A percentile compares a stretch with the other conserved stretches of the same genome.
Evolutionary conservation across 2,797 vertebrate species (phyloP).

Genomic region (Sphaeramia orbicularis): DNA sequence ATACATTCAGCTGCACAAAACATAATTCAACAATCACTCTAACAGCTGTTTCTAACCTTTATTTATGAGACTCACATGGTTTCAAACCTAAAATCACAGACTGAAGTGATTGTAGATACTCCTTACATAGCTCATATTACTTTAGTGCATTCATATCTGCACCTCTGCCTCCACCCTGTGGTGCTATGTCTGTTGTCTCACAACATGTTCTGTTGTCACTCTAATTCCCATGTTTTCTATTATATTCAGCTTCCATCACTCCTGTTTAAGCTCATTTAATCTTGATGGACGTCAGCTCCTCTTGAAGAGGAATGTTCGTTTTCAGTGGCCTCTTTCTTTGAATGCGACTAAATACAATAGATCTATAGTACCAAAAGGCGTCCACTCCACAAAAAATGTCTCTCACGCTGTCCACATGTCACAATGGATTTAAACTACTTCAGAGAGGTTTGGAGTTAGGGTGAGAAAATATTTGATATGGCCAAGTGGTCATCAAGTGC

Average conservation of each 20-base stretch:
- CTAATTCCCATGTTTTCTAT: not conserved
- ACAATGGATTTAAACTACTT: not conserved
- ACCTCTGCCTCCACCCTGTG: not conserved
- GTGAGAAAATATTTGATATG: too few relatives aligned
- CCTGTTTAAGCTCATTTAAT: not conserved
- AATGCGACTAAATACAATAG: slow-evolving; percentile 1
- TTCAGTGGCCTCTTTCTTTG: slow-evolving; percentile 4
- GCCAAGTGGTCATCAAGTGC: too few relatives aligned
- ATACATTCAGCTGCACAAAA: too few relatives aligned
- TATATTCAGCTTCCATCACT: not conserved
- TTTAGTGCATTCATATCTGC: not conserved
- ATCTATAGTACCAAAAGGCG: not conserved
- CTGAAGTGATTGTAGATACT: too few relatives aligned
- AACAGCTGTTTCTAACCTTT: not conserved
- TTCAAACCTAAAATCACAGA: not conserved
- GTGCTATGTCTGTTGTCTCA: too few relatives aligned
- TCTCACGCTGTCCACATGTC: not conserved
- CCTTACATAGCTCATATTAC: not conserved
- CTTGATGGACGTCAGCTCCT: slow-evolving; percentile 2
- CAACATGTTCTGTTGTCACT: not conserved
- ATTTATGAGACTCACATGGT: not conserved
- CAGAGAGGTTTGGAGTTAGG: too few relatives aligned
- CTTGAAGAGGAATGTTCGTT: not conserved
- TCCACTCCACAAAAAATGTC: not conserved
- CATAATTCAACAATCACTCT: not conserved